Percentiles rank a stretch among this genome's conserved stretches.
phyloP scores from a whole-genome alignment of 2,113 vertebrate species.

The Neogobius melanostomus region DNA sequence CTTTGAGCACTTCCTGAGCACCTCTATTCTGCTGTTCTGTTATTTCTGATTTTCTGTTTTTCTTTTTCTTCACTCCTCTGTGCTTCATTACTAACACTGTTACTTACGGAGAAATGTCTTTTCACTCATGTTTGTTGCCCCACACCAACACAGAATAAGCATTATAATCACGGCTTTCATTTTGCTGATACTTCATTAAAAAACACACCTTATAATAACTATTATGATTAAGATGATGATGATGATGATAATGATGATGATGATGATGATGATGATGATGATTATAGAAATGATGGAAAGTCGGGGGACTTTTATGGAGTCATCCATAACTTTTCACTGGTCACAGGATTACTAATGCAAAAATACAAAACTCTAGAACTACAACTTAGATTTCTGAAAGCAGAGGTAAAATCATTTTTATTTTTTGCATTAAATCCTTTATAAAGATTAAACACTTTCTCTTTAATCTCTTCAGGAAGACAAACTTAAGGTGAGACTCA shows the following conservation, averaged over 20 bases:
- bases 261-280: too few relatives aligned
- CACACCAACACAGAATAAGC: too few relatives aligned
- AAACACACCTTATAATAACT: not conserved
- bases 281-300: constrained; percentile 43
- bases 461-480: constrained; percentile 20
- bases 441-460: not conserved
- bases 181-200: not conserved
- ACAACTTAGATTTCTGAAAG: constrained; percentile 25
- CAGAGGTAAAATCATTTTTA: constrained; percentile 18
- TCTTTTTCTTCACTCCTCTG: too few relatives aligned
- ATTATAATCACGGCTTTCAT: too few relatives aligned
- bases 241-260: too few relatives aligned
- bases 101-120: too few relatives aligned
- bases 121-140: too few relatives aligned
- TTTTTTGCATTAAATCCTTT: not conserved
- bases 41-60: not conserved
- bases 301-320: constrained; percentile 12
- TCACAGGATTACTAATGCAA: constrained; percentile 9
- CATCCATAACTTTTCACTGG: constrained; percentile 34
- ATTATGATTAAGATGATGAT: too few relatives aligned
- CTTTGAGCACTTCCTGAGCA: too few relatives aligned
- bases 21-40: too few relatives aligned
- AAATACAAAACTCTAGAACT: constrained; percentile 11
- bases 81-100: too few relatives aligned
- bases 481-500: constrained; percentile 14